A percentile compares a stretch with the other conserved stretches of the same genome.
These are phyloP conservation scores for Temnothorax longispinosus DNA, from an alignment of 1,140 invertebrate species.

Conservation along the genomic window DNA sequence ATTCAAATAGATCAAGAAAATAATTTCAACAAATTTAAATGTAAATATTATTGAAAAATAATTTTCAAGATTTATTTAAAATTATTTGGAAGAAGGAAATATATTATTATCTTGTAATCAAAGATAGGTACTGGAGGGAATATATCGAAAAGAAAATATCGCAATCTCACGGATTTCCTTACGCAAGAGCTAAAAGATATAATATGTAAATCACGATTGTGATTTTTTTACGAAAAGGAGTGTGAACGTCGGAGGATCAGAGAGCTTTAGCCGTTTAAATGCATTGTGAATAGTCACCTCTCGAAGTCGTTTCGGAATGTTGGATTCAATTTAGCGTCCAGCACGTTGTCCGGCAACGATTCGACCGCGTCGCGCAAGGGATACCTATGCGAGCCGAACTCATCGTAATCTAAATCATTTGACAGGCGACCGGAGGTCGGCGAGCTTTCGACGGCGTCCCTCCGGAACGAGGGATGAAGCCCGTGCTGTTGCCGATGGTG, in stretches of 20 bases:
- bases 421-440: conserved; percentile 68
- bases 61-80: background rate
- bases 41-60: background rate
- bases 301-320: background rate
- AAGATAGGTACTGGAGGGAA: background rate
- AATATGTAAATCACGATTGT: background rate
- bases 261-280: background rate
- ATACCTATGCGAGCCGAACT: conserved; percentile 75
- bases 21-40: conserved; percentile 1
- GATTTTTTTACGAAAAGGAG: background rate
- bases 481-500: conserved; percentile 67
- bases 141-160: background rate
- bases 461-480: conserved; percentile 81
- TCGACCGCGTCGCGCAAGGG: conserved; percentile 88
- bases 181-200: background rate
- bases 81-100: background rate
- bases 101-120: background rate
- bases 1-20: background rate
- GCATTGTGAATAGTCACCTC: conserved; percentile 4
- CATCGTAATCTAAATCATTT: conserved; percentile 20
- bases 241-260: background rate
- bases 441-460: conserved; percentile 87
- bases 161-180: background rate
- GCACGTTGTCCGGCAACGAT: conserved; percentile 81
- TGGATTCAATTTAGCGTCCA: background rate